Evolutionary conservation across 2,797 vertebrate species (phyloP).

Genomic region (Vipera latastei): DNA sequence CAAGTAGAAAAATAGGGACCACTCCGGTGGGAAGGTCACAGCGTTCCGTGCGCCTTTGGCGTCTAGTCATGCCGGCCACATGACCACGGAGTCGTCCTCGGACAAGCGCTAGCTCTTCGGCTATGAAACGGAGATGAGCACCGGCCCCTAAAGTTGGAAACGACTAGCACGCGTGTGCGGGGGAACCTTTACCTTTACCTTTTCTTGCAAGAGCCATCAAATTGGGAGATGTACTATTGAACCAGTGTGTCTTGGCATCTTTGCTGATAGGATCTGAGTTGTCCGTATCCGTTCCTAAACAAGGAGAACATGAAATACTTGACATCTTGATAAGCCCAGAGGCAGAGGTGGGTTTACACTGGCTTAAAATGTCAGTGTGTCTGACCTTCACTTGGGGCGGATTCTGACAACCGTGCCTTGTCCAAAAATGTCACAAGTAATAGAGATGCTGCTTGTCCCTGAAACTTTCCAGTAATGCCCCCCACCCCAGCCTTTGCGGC

Average conservation of each 20-base stretch:
- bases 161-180: no score
- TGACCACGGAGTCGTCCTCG: no score
- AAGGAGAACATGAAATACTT: not conserved
- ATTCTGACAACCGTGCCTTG: not conserved
- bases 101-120: no score
- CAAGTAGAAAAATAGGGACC: no score
- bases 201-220: not conserved
- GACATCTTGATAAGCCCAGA: not conserved
- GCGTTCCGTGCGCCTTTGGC: no score
- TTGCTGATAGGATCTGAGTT: not conserved
- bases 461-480: not conserved
- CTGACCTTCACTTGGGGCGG: not conserved
- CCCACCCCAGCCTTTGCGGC: not conserved
- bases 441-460: not conserved
- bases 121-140: no score
- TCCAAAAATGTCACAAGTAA: not conserved
- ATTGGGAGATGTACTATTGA: no score
- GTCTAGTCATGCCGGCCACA: no score
- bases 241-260: not conserved
- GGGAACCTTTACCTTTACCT: no score
- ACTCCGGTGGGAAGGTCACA: no score
- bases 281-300: not conserved
- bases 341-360: not conserved
- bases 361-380: not conserved
- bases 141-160: no score